Percentiles rank a stretch among this genome's conserved stretches.
These are phyloP conservation scores for Drosophila ironensis DNA, from an alignment of 1,140 invertebrate species.

Conservation along the genomic window DNA sequence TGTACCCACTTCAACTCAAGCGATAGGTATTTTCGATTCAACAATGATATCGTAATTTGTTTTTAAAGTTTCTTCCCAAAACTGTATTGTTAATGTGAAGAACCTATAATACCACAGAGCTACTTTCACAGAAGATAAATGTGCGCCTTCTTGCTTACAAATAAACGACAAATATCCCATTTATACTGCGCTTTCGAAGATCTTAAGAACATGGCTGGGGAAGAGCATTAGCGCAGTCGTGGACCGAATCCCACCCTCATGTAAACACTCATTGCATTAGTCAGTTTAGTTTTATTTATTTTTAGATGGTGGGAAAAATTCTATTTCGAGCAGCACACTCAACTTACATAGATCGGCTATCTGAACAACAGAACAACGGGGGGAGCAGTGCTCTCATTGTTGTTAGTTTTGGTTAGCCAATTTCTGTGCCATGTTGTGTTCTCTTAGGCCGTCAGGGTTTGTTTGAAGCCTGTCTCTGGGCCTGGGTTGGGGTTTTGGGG, in stretches of 20 bases:
- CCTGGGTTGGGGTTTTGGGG: conserved; percentile 10
- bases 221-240: conserved; percentile 44
- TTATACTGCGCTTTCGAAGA: conserved; percentile 3
- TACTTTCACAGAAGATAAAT: conserved; percentile 10
- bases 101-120: not conserved
- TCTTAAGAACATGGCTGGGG: not conserved
- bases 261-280: conserved; percentile 48
- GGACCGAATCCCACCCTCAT: conserved; percentile 8
- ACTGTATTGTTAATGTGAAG: no score
- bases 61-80: not conserved
- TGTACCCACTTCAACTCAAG: no score
- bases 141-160: conserved; percentile 8
- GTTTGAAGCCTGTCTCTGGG: conserved; percentile 50
- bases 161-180: conserved; percentile 29
- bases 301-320: conserved; percentile 78
- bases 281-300: conserved; percentile 74
- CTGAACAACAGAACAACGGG: conserved; percentile 51
- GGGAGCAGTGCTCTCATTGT: conserved; percentile 61
- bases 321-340: conserved; percentile 67
- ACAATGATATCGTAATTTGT: not conserved
- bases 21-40: no score
- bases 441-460: not conserved
- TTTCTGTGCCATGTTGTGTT: conserved; percentile 24
- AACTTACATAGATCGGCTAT: conserved; percentile 64
- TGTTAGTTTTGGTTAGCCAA: conserved; percentile 74